Percentiles rank a stretch among this genome's conserved stretches.
Evolutionary conservation across 37 sponge, comb jelly and placozoan species (phyloP).

Genomic region (Spongilla lacustris): DNA sequence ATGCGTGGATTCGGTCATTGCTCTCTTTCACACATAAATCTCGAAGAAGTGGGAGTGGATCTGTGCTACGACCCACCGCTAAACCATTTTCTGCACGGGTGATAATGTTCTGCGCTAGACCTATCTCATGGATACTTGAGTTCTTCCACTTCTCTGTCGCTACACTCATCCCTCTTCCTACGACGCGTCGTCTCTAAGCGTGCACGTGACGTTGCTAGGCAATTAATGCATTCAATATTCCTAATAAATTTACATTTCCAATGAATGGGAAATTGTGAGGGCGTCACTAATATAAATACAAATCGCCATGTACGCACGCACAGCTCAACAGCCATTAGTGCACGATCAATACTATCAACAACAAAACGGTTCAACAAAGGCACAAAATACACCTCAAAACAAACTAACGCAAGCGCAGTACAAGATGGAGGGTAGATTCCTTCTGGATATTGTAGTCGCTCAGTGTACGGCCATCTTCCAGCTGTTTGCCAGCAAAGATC

Average conservation of each 20-base stretch:
- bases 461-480: too few relatives aligned
- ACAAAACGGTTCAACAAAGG: too few relatives aligned
- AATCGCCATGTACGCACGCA: too few relatives aligned
- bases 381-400: too few relatives aligned
- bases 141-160: constrained; percentile 69
- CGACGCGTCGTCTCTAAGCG: not conserved
- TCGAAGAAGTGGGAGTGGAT: constrained; percentile 63
- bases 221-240: not conserved
- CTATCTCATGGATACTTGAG: constrained; percentile 50
- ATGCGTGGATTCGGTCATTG: constrained; percentile 59
- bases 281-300: too few relatives aligned
- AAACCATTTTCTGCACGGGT: constrained; percentile 14
- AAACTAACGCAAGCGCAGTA: too few relatives aligned
- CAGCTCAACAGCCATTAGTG: too few relatives aligned
- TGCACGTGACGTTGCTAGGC: constrained; percentile 12
- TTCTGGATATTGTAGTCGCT: too few relatives aligned
- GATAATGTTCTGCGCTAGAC: constrained; percentile 69
- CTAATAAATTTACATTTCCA: not conserved
- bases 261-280: not conserved
- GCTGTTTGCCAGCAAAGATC: too few relatives aligned
- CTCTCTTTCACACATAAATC: constrained; percentile 61
- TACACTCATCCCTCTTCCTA: constrained; percentile 25
- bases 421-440: too few relatives aligned
- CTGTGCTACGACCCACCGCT: constrained; percentile 7
- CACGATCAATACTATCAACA: too few relatives aligned